Conservation (phyloP, 2,113 vertebrate species). For the Muntiacus reevesi region DNA sequence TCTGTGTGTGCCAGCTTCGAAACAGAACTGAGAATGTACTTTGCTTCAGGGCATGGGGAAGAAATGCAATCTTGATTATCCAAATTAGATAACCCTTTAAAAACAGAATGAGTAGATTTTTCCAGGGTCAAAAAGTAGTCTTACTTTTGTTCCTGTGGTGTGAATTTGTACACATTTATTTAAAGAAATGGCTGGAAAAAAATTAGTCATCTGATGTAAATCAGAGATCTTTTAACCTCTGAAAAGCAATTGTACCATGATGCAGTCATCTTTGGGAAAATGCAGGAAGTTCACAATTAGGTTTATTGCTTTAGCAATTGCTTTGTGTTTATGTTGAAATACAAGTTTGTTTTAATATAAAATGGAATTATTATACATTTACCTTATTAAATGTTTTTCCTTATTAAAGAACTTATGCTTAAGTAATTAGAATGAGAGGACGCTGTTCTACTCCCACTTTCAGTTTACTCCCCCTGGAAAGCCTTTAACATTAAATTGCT, state of each 20-base stretch:
- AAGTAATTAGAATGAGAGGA: background rate
- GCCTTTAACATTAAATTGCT: background rate
- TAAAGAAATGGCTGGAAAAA: background rate
- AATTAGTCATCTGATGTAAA: constrained; percentile 24
- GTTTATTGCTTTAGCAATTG: constrained; percentile 20
- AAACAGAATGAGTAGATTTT: constrained; percentile 3
- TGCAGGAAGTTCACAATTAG: constrained; percentile 33
- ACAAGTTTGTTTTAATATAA: constrained; percentile 18
- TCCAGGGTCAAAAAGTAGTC: background rate
- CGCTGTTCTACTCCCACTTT: background rate
- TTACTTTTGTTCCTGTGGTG: background rate
- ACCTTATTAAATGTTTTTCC: background rate
- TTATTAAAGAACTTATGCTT: background rate
- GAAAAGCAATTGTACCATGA: constrained; percentile 12
- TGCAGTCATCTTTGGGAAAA: constrained; percentile 1
- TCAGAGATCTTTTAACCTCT: constrained; percentile 19
- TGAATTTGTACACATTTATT: background rate
- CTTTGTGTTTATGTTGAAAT: constrained; percentile 32
- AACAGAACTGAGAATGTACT: constrained; percentile 11
- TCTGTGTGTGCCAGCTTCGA: constrained; percentile 18
- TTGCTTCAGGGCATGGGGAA: constrained; percentile 18
- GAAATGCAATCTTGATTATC: constrained; percentile 28
- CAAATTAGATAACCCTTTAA: constrained; percentile 9
- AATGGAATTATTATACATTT: background rate
- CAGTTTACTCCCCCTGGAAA: background rate